These are phyloP conservation scores for Gymnothorax javanicus DNA, from an alignment of 2,797 vertebrate genomes.

Conservation along the genomic window DNA sequence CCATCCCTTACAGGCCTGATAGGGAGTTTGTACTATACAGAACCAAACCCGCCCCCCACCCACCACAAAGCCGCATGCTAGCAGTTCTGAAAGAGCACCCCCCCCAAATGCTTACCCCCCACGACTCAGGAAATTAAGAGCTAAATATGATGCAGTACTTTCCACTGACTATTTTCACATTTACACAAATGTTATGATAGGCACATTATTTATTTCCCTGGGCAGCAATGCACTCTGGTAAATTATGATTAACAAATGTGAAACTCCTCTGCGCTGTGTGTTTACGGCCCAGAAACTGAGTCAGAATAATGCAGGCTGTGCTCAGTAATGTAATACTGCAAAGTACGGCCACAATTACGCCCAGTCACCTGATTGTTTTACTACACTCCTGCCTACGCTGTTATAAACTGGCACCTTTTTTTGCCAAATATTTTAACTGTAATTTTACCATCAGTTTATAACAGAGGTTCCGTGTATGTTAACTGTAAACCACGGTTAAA, in stretches of 20 bases:
- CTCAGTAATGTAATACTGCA: no score
- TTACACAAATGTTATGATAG: not conserved
- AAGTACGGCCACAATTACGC: no score
- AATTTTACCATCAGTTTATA: no score
- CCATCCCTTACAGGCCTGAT: no score
- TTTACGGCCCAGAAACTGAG: not conserved
- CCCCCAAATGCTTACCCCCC: not conserved
- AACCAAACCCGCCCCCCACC: no score
- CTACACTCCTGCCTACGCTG: not conserved
- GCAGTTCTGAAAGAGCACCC: no score
- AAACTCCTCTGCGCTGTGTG: not conserved
- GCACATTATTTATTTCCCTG: not conserved
- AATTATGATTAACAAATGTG: not conserved
- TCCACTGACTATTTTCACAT: not conserved
- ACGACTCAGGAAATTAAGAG: constrained; percentile 10
- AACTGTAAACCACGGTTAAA: no score
- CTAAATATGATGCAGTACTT: not conserved
- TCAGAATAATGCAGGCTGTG: not conserved
- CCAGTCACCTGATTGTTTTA: not conserved
- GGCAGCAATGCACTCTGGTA: not conserved
- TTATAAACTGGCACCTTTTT: no score
- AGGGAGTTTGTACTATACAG: no score
- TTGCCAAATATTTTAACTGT: no score
- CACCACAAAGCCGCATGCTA: no score
- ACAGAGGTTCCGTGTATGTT: no score